Evolutionary conservation across 1,140 invertebrate species (phyloP), one percentile per base, ranked within the genome.

Genomic region (Laupala kohalensis): DNA sequence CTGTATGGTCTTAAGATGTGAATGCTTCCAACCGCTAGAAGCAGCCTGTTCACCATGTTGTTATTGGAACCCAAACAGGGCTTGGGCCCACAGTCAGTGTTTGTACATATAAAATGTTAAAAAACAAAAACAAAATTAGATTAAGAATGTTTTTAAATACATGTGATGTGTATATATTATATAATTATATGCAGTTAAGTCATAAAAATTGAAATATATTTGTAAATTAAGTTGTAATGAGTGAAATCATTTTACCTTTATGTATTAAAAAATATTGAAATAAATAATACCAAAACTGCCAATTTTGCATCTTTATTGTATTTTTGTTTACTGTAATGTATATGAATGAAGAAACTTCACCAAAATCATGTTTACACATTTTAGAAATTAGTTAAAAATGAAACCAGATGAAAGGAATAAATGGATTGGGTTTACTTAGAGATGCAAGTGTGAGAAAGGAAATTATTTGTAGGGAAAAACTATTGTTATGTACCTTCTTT

Each of bases 181-280:
- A 68, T 68, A 68, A 68, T 68, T 68, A 68, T 68, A 68, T 68
- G 67, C 67, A 68, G 67, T 68, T 68, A 29, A 68, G 67, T 68
- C 27, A 68, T 66, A 26, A 68, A 68, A 26, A 68, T 30, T 68
- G 67, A 68, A 68, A 68, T 68, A 68, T 68, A 68, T 68, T 68
- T 68, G 67, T 68, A 68, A 68, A 68, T 68, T 68, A 68, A 68
- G 67, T 68, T 68, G 67, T 68, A 68, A 68, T 68, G 67, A 28
- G 67, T 68, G 67, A 68, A 68, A 68, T 29, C 67, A 68, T 68
- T 68, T 68, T 68, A 68, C 26, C 67, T 25, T 68, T 68, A 68
- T 68, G 67, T 68, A 68, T 68, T 68, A 67, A 68, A 66, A 68
- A 68, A 68, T 25, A 27, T 65, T 65, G 64, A 65, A 65, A 65